Percentiles rank a stretch among this genome's conserved stretches.
Conservation (phyloP, 2,888 invertebrate genomes). For the Rotaria socialis region DNA sequence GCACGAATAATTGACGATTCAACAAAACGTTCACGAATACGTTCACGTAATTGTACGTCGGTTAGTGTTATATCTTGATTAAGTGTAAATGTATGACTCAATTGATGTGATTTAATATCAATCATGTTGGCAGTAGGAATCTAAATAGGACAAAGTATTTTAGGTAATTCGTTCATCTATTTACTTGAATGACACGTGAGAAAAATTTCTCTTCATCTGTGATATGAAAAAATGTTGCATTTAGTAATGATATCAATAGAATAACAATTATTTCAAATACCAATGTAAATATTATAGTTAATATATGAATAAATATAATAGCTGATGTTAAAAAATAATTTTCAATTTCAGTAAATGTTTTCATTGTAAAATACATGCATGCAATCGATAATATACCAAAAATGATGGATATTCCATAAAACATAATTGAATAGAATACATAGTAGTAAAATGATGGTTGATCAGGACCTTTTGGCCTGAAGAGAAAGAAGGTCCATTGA, state of each 20-base stretch:
- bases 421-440: not conserved
- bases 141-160: not conserved
- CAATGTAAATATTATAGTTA: not conserved
- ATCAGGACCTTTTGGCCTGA: not conserved
- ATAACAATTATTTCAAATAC: not conserved
- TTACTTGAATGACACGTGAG: not conserved
- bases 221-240: not conserved
- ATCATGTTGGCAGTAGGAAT: not conserved
- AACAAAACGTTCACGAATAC: constrained; percentile 29
- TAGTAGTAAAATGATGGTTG: not conserved
- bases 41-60: not conserved
- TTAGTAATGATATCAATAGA: not conserved
- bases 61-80: constrained; percentile 15
- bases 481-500: not conserved
- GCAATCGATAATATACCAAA: not conserved
- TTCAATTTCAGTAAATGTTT: not conserved
- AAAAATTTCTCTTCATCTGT: not conserved
- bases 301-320: not conserved
- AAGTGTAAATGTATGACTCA: not conserved
- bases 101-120: not conserved
- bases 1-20: constrained; percentile 18
- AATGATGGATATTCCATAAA: not conserved
- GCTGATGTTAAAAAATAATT: constrained; percentile 18
- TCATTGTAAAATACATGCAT: not conserved
- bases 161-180: too few relatives aligned